These are phyloP conservation scores for Egretta garzetta DNA, from an alignment of 2,113 vertebrate genomes.

Conservation along the genomic window DNA sequence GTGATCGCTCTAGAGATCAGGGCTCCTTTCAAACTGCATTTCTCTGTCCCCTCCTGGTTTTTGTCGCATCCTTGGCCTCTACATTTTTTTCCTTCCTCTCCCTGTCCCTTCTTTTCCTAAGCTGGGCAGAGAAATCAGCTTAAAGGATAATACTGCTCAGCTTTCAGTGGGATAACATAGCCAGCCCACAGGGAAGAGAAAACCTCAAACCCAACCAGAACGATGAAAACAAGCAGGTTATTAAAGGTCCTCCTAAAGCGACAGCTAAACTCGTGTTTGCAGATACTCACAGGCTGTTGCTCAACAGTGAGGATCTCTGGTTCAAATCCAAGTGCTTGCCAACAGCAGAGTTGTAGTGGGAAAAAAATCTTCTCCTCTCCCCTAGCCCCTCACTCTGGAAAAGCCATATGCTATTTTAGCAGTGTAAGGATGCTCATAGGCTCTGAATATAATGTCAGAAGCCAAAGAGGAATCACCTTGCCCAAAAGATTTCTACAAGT, in stretches of 20 bases:
- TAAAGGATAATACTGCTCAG: constrained; percentile 66
- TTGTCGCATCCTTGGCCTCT: neutral
- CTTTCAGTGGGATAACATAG: constrained; percentile 65
- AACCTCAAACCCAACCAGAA: constrained; percentile 48
- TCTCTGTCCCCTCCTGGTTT: neutral
- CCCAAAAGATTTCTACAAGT: neutral
- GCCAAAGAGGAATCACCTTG: neutral
- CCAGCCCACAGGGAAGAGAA: constrained; percentile 51
- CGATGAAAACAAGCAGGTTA: constrained; percentile 61
- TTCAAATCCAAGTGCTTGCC: constrained; percentile 16
- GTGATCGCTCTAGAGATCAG: constrained; percentile 21
- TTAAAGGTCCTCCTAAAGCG: constrained; percentile 50
- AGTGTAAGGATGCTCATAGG: neutral
- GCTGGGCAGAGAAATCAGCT: constrained; percentile 61
- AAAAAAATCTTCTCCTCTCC: neutral
- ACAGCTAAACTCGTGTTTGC: constrained; percentile 24
- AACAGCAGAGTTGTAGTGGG: neutral
- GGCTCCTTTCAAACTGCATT: neutral
- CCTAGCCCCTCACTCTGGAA: neutral
- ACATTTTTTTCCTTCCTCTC: neutral
- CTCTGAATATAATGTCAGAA: neutral
- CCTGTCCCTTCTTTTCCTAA: constrained; percentile 30
- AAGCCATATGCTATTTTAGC: neutral
- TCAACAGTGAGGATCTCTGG: neutral
- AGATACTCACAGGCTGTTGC: constrained; percentile 44